These are phyloP conservation scores for Drosophila yakuba DNA, from an alignment of 1,140 invertebrate genomes.

Conservation along the genomic window DNA sequence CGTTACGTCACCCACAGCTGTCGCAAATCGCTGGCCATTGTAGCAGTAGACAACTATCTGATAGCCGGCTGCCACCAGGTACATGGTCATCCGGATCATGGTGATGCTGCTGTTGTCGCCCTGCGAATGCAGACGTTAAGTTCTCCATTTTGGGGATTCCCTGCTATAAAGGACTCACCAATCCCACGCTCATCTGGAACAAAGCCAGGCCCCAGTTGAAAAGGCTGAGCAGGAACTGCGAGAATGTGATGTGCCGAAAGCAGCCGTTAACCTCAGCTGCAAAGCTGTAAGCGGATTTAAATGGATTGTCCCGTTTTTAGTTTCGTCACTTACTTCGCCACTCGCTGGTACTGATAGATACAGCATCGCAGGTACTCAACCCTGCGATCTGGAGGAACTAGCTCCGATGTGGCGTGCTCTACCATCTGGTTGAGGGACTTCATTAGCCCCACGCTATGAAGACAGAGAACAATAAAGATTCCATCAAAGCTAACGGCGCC, in stretches of 20 bases:
- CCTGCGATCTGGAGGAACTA: slow-evolving; percentile 56
- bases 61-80: slow-evolving; percentile 62
- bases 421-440: slow-evolving; percentile 63
- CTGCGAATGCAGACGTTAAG: slow-evolving; percentile 13
- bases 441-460: slow-evolving; percentile 67
- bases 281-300: slow-evolving; percentile 29
- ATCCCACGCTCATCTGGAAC: slow-evolving; percentile 72
- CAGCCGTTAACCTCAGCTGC: slow-evolving; percentile 56
- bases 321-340: slow-evolving; percentile 8
- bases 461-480: slow-evolving; percentile 72
- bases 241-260: slow-evolving; percentile 63
- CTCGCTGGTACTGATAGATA: slow-evolving; percentile 72
- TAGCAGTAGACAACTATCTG: slow-evolving; percentile 78
- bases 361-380: slow-evolving; percentile 69
- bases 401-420: slow-evolving; percentile 52
- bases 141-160: too few species aligned
- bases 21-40: slow-evolving; percentile 68
- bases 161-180: slow-evolving; percentile 32
- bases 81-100: slow-evolving; percentile 71
- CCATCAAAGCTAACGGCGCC: slow-evolving; percentile 75
- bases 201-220: slow-evolving; percentile 65
- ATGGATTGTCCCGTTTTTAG: neutral
- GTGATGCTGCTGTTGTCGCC: slow-evolving; percentile 47
- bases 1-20: slow-evolving; percentile 50
- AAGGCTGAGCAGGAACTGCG: slow-evolving; percentile 74